These are phyloP conservation scores for Danio choprae DNA, from an alignment of 2,797 vertebrate species.

Conservation along the genomic window DNA sequence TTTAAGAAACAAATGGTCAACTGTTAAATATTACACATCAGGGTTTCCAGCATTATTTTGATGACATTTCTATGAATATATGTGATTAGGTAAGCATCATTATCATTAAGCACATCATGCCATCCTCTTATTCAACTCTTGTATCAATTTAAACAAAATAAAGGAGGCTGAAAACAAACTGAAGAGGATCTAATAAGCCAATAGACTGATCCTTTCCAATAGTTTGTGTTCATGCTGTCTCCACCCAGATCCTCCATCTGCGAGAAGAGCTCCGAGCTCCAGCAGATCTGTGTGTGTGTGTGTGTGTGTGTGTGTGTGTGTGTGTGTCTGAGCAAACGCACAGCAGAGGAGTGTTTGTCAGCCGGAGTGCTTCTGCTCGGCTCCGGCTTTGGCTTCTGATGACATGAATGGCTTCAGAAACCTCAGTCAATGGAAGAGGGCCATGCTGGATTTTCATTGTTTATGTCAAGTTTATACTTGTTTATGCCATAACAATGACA, in stretches of 20 bases:
- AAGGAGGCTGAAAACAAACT: not conserved
- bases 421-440: slow-evolving; percentile 13
- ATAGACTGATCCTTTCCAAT: slow-evolving; percentile 51
- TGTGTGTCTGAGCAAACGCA: slow-evolving; percentile 58
- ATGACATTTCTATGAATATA: no score
- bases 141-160: not conserved
- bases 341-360: slow-evolving; percentile 62
- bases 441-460: not conserved
- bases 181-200: slow-evolving; percentile 16
- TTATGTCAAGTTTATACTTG: no score
- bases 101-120: not conserved
- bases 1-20: no score
- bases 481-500: no score
- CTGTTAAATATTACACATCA: no score
- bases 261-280: no score
- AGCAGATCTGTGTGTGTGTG: no score
- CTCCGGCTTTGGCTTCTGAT: slow-evolving; percentile 55
- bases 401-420: slow-evolving; percentile 32
- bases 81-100: no score
- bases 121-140: not conserved
- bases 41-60: no score
- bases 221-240: slow-evolving; percentile 25
- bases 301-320: no score
- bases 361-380: slow-evolving; percentile 54
- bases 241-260: slow-evolving; percentile 19